Percentiles rank a stretch among this genome's conserved stretches.
Evolutionary conservation across 1,140 invertebrate species (phyloP).

Genomic region (Caenorhabditis elegans): DNA sequence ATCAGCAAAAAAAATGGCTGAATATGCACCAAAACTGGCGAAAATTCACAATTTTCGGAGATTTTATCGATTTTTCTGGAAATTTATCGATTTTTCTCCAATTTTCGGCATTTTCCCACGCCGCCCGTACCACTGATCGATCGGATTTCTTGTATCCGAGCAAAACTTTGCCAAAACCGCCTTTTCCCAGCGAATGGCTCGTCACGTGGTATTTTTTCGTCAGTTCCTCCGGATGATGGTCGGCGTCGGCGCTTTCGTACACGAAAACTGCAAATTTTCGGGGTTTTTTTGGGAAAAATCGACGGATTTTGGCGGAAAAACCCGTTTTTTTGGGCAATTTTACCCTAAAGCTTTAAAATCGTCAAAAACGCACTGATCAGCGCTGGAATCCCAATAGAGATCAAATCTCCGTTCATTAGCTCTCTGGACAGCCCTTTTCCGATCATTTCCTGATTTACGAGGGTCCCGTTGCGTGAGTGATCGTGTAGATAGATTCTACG

Average conservation of each 20-base stretch:
- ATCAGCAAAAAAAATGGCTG: too few species aligned
- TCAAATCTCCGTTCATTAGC: conserved; percentile 16
- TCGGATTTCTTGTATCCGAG: conserved; percentile 7
- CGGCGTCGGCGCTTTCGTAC: not conserved
- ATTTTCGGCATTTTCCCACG: not conserved
- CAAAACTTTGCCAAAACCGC: not conserved
- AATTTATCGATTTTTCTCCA: too few species aligned
- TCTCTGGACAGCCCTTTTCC: not conserved
- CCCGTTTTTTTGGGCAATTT: too few species aligned
- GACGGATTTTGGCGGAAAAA: too few species aligned
- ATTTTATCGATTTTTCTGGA: too few species aligned
- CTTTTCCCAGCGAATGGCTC: not conserved
- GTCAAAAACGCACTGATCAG: not conserved
- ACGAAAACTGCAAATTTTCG: not conserved
- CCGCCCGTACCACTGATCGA: not conserved
- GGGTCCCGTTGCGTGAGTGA: not conserved
- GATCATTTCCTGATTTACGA: conserved; percentile 11
- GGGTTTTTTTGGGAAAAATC: not conserved
- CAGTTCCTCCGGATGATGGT: not conserved
- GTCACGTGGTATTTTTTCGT: conserved; percentile 4
- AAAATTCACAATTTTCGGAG: too few species aligned
- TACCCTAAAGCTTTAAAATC: too few species aligned
- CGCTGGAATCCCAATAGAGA: not conserved
- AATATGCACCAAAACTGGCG: too few species aligned
- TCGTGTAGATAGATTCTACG: not conserved